Percentiles rank a stretch among this genome's conserved stretches.
Conservation (phyloP, 2,797 vertebrate genomes). For the Leptatherina wallacei region DNA sequence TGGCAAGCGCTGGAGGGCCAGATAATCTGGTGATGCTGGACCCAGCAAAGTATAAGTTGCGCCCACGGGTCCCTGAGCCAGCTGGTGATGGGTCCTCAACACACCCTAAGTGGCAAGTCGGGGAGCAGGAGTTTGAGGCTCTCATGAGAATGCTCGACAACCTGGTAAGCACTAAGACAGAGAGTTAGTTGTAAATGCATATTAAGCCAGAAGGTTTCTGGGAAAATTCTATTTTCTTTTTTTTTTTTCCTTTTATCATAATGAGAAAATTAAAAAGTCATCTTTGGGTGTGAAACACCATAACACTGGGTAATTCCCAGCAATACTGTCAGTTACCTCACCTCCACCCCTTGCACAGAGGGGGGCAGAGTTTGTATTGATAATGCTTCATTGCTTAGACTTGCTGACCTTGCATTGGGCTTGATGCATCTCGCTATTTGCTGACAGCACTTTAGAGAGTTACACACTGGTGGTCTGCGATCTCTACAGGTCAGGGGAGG, state of each 20-base stretch:
- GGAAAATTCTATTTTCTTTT: no score
- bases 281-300: no score
- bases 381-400: background rate
- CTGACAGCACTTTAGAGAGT: background rate
- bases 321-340: no score
- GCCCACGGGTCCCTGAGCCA: constrained; percentile 87
- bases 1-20: constrained; percentile 95
- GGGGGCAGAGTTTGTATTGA: background rate
- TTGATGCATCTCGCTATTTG: background rate
- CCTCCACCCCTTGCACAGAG: no score
- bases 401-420: background rate
- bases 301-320: no score
- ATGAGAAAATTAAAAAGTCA: no score
- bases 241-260: no score
- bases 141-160: constrained; percentile 99
- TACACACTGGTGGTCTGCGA: background rate
- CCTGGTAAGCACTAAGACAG: constrained; percentile 83
- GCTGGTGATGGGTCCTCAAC: constrained; percentile 84
- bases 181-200: background rate
- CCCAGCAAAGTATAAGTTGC: constrained; percentile 93
- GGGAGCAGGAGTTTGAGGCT: constrained; percentile 98
- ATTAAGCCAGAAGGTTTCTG: no score
- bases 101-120: constrained; percentile 92
- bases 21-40: constrained; percentile 96
- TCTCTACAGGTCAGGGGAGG: background rate